These are phyloP conservation scores for Tupiocoris notatus DNA, from an alignment of 2,888 invertebrate genomes.

Conservation along the genomic window DNA sequence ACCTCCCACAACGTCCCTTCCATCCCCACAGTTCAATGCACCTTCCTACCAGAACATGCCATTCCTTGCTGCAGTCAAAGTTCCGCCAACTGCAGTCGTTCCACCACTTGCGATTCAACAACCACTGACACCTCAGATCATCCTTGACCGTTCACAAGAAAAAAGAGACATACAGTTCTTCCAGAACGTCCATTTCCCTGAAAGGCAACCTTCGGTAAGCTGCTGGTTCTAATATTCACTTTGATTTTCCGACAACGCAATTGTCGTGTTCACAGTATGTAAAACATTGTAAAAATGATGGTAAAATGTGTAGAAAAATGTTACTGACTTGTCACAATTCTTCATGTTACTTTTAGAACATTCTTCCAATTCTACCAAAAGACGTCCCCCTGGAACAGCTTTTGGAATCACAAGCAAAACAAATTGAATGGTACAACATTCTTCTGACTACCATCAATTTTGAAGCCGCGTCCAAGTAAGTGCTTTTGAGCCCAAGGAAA, in stretches of 20 bases:
- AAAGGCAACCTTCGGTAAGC: constrained; percentile 51
- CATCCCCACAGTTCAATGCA: constrained; percentile 26
- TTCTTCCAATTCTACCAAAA: constrained; percentile 58
- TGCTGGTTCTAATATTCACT: too few relatives aligned
- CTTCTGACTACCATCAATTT: constrained; percentile 59
- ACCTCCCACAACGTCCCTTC: constrained; percentile 30
- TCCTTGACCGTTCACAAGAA: constrained; percentile 45
- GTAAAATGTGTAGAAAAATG: not conserved
- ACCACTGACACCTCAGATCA: constrained; percentile 28
- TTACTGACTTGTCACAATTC: not conserved
- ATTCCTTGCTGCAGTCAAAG: constrained; percentile 31
- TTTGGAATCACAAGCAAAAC: constrained; percentile 58
- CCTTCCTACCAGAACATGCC: constrained; percentile 28
- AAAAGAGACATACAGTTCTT: constrained; percentile 61
- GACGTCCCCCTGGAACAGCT: constrained; percentile 62
- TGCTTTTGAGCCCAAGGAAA: too few relatives aligned
- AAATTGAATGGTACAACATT: constrained; percentile 61
- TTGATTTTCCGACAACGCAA: too few relatives aligned
- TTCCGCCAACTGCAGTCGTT: constrained; percentile 19
- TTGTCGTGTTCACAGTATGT: too few relatives aligned
- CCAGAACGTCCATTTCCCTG: constrained; percentile 61
- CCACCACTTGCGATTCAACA: constrained; percentile 19
- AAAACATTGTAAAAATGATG: not conserved
- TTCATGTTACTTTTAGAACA: constrained; percentile 44
- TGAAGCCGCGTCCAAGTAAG: constrained; percentile 56